A percentile compares a stretch with the other conserved stretches of the same genome.
These are phyloP conservation scores for Ladona fulva DNA, from an alignment of 1,140 invertebrate genomes.

Conservation along the genomic window DNA sequence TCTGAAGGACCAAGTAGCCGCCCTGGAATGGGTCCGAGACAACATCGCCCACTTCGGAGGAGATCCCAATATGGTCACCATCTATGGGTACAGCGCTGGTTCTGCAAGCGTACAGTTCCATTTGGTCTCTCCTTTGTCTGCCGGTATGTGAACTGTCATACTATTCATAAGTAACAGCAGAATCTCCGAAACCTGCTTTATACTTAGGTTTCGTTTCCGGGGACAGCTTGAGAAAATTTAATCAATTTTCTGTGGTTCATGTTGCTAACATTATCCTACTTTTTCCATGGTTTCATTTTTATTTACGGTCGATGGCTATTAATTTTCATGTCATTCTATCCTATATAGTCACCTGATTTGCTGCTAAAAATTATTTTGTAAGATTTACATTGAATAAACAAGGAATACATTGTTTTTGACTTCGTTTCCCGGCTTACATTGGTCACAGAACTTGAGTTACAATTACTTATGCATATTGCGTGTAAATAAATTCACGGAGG, in stretches of 20 bases:
- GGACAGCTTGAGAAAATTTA: not conserved
- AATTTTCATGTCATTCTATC: too few species aligned
- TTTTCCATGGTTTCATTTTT: not conserved
- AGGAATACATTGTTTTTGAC: too few species aligned
- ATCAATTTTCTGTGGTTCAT: not conserved
- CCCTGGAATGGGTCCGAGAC: constrained; percentile 35
- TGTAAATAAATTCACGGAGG: too few species aligned
- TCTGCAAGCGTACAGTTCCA: constrained; percentile 35
- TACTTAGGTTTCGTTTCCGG: not conserved
- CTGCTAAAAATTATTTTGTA: too few species aligned
- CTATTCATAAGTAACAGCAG: not conserved
- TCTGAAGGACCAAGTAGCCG: constrained; percentile 36
- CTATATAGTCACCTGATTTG: too few species aligned
- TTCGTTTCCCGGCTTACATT: too few species aligned
- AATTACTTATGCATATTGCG: too few species aligned
- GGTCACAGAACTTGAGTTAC: too few species aligned
- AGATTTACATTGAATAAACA: too few species aligned
- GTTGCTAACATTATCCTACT: not conserved
- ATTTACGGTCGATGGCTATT: too few species aligned
- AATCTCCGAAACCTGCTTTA: not conserved
- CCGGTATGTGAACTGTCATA: constrained; percentile 13
- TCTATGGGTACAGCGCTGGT: constrained; percentile 45
- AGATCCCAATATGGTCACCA: constrained; percentile 42
- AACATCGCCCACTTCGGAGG: constrained; percentile 37
- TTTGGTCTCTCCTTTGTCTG: constrained; percentile 15